Conservation (phyloP, 2,113 vertebrate species). For the Etheostoma spectabile region DNA sequence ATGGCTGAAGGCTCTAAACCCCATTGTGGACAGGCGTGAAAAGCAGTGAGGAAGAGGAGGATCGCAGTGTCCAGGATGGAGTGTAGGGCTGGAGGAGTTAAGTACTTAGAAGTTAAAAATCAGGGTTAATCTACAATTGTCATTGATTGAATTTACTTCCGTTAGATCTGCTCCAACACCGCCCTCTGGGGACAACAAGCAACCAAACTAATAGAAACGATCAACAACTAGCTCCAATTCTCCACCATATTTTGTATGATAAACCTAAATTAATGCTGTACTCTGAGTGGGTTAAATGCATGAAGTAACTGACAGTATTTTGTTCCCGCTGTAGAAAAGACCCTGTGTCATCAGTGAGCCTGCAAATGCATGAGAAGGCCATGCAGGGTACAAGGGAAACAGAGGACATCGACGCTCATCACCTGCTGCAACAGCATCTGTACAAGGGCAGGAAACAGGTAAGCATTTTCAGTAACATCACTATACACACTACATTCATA, state of each 20-base stretch:
- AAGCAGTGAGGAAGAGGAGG: too few relatives aligned
- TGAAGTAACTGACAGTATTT: not conserved
- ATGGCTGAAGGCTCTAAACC: too few relatives aligned
- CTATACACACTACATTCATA: not conserved
- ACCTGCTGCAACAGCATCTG: constrained; percentile 93
- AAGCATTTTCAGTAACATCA: constrained; percentile 7
- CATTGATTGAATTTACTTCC: not conserved
- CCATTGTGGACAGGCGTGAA: too few relatives aligned
- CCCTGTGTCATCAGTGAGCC: constrained; percentile 88
- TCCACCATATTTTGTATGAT: not conserved
- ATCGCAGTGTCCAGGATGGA: too few relatives aligned
- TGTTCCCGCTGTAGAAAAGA: constrained; percentile 81
- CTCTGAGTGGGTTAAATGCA: not conserved
- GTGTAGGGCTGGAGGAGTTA: too few relatives aligned
- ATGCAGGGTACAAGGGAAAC: constrained; percentile 85
- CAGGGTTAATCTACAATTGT: not conserved
- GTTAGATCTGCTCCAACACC: not conserved
- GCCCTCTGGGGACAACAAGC: constrained; percentile 18
- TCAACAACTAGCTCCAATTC: not conserved
- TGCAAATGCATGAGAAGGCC: constrained; percentile 92
- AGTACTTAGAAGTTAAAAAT: not conserved
- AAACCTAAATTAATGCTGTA: not conserved
- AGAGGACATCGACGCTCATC: constrained; percentile 90
- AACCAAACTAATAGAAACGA: not conserved
- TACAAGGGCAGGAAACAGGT: constrained; percentile 95